A percentile compares a stretch with the other conserved stretches of the same genome.
These are phyloP conservation scores for Teleogryllus oceanicus DNA, from an alignment of 2,888 invertebrate genomes.

Conservation along the genomic window DNA sequence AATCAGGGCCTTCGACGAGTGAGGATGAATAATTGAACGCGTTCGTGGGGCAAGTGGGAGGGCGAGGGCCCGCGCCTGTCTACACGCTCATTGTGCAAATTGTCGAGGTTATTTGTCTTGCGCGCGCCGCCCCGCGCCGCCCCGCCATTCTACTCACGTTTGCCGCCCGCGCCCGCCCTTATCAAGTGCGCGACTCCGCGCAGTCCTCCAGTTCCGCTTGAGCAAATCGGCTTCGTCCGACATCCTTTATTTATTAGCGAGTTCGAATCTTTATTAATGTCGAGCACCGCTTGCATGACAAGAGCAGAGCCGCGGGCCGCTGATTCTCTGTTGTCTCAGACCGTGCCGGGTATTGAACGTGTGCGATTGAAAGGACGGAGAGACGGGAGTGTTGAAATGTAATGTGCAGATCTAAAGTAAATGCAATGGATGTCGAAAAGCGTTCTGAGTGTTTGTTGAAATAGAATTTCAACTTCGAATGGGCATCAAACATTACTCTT, in stretches of 20 bases:
- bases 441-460: no score
- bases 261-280: background rate
- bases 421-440: no score
- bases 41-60: background rate
- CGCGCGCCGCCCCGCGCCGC: background rate
- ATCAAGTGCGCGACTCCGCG: background rate
- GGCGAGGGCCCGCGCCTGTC: background rate
- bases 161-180: background rate
- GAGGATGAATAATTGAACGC: slow-evolving; percentile 4
- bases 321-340: no score
- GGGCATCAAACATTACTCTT: no score
- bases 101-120: slow-evolving; percentile 18
- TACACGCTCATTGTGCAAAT: slow-evolving; percentile 18
- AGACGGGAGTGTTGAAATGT: no score
- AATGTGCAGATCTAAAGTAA: no score
- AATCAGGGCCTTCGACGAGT: slow-evolving; percentile 18
- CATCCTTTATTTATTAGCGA: background rate
- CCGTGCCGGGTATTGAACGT: no score
- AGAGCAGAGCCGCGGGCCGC: no score
- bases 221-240: background rate
- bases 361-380: no score
- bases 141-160: background rate
- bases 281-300: background rate
- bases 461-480: no score
- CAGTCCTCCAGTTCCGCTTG: background rate